A percentile compares a stretch with the other conserved stretches of the same genome.
Conservation (phyloP, 2,888 invertebrate species). For the Drosophila anomelani region DNA sequence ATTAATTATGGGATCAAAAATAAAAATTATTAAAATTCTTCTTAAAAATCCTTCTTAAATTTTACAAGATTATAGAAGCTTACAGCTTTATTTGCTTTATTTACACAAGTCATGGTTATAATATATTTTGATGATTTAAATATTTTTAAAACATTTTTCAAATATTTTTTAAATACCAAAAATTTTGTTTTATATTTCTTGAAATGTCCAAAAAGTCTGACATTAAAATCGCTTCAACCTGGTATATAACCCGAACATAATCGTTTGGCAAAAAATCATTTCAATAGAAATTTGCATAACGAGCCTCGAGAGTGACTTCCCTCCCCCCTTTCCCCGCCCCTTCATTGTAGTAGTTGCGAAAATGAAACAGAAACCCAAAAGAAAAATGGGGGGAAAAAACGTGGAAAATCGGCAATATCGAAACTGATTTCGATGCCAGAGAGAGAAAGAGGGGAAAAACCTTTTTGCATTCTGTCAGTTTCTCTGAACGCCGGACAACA, state of each 20-base stretch:
- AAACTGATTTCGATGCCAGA: constrained; percentile 24
- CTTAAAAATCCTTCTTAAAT: too few species aligned
- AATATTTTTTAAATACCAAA: too few species aligned
- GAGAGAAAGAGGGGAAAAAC: constrained; percentile 15
- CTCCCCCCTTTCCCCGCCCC: too few species aligned
- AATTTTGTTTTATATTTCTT: too few species aligned
- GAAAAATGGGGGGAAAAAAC: background rate
- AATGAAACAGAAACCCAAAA: constrained; percentile 11
- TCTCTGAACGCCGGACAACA: constrained; percentile 64
- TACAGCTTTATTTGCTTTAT: too few species aligned
- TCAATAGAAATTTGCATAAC: constrained; percentile 78
- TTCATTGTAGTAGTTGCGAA: constrained; percentile 2
- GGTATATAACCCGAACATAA: constrained; percentile 71
- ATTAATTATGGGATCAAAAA: too few species aligned
- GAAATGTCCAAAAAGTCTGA: constrained; percentile 35
- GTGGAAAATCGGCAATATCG: constrained; percentile 19
- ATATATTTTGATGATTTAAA: too few species aligned
- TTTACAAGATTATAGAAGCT: too few species aligned
- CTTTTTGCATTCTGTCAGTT: constrained; percentile 47
- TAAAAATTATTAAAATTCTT: too few species aligned
- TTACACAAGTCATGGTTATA: too few species aligned
- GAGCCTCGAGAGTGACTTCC: constrained; percentile 21
- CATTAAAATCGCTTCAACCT: constrained; percentile 69
- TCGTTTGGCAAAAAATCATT: constrained; percentile 65
- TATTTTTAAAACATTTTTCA: too few species aligned